A percentile compares a stretch with the other conserved stretches of the same genome.
Evolutionary conservation across 2,888 invertebrate species (phyloP).

Genomic region (Eupithecia abbreviata): DNA sequence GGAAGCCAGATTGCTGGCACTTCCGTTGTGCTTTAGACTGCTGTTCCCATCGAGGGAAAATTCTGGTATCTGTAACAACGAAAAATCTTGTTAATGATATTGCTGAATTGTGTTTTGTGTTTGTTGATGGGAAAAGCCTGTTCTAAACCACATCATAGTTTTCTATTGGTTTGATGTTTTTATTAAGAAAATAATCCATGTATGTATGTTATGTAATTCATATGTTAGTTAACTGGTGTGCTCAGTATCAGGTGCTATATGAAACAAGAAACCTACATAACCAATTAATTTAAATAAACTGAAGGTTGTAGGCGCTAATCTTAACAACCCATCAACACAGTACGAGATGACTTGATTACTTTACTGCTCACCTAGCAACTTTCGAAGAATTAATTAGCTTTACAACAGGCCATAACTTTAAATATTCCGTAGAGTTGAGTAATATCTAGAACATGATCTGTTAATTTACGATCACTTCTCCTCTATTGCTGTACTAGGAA

Average conservation of each 20-base stretch:
- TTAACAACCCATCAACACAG: conserved; percentile 51
- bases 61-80: conserved; percentile 80
- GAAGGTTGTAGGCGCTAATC: conserved; percentile 41
- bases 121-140: not conserved
- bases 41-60: conserved; percentile 84
- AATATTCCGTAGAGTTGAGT: conserved; percentile 29
- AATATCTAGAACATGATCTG: conserved; percentile 38
- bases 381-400: conserved; percentile 34
- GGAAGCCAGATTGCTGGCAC: conserved; percentile 85
- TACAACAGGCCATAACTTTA: conserved; percentile 32
- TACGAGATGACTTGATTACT: conserved; percentile 40
- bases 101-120: not conserved
- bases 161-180: not conserved
- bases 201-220: not conserved
- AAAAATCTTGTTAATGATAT: not conserved
- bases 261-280: not conserved
- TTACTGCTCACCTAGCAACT: conserved; percentile 37
- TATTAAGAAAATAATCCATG: not conserved
- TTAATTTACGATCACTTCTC: conserved; percentile 52
- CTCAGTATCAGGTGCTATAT: not conserved
- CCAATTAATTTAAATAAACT: conserved; percentile 4
- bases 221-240: not conserved
- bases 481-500: conserved; percentile 72
- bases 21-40: conserved; percentile 80
- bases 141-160: not conserved